Evolutionary conservation across 1,140 invertebrate species (phyloP), one percentile per base, ranked within the genome.

Genomic region (Magallana ariakensis): DNA sequence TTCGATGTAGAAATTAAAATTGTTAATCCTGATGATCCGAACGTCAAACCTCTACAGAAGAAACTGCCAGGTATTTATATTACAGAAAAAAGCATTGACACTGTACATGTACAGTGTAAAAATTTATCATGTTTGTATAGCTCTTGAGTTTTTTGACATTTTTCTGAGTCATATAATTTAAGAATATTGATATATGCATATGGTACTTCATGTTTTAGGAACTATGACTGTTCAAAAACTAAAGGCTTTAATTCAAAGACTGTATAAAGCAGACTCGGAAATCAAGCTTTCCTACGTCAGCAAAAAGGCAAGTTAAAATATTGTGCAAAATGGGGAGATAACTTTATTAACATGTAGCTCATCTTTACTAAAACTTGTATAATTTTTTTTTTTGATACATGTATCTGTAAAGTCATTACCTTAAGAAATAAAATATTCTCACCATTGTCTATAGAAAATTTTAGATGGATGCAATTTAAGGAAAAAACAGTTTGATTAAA

Each of bases 171-270:
- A 7, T 33, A 80, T 22, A 8, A 7, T 80, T 13, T 22, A 22
- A 4, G 13, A 80, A 19, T 33, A 80, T 60, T 13, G 0, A 60
- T 60, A 11, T 0, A 60, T 62, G 58, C 16, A 7, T 62, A 13
- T 60, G 5, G 13, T 60, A 16, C 9, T 6, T 62, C 16, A 62
- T 62, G 4, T 56, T 82, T 82, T 84, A 84, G 96, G 96, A 6
- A 96, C 97, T 84, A 98, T 98, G 96, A 96, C 96, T 33, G 96
- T 98, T 56, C 97, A 97, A 93, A 97, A 98, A 94, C 94, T 98
- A 81, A 96, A 96, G 89, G 96, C 96, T 90, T 94, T 98, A 86
- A 95, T 96, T 3, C 96, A 97, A 91, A 96, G 96, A 93, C 93
- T 97, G 82, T 97, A 97, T 91, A 95, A 96, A 92, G 94, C 95